Base-by-base conservation (phyloP, 2,797 vertebrate species). In the Delichon dasypus region DNA sequence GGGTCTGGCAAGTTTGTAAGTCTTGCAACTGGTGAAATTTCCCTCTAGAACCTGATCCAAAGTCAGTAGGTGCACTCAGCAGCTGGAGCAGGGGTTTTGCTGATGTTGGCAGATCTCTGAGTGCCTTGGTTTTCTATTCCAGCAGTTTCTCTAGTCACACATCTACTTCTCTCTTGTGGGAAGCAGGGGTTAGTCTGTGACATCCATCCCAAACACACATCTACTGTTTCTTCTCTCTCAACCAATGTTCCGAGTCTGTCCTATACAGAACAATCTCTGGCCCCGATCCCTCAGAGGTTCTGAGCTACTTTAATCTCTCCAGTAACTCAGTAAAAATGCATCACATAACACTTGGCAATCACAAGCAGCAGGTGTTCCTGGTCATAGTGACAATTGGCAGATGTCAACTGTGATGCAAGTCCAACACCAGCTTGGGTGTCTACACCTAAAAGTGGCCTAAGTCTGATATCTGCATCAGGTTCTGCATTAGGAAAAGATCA, bases 31-130 rank as follows among this genome's bases (percentile, higher is more conserved):
- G 71, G 19, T 86, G 48, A 85, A 42, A 67, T 85, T 88, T 78
- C 72, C 30, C 36, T 77, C 50, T 40, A 50, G 65, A 89, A 65
- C 61, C n/a, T 54, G 50, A 84, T 89, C 85, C 55, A 55, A 94
- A 94, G 64, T 78, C 76, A 81, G 89, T 83, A 77, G 79, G 70
- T 68, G 44, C 25, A 5, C 50, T 71, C 78, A 55, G 79, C 55
- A 74, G 16, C 87, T 64, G 45, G 10, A 42, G 29, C 44, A 70
- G 36, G 57, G 36, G 7, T 93, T 92, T 86, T 94, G 76, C 83
- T 95, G 88, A 88, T 78, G 30, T 75, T 96, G 70, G 86, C 91
- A 88, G 76, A 36, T 65, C 30, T 85, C 26, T 40, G 53, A 80
- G 47, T 82, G 47, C 73, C 70, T 93, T 23, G 1, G 2, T 81